Base-by-base conservation (phyloP, 1,140 invertebrate genomes). In the Lepidostoma basale region DNA sequence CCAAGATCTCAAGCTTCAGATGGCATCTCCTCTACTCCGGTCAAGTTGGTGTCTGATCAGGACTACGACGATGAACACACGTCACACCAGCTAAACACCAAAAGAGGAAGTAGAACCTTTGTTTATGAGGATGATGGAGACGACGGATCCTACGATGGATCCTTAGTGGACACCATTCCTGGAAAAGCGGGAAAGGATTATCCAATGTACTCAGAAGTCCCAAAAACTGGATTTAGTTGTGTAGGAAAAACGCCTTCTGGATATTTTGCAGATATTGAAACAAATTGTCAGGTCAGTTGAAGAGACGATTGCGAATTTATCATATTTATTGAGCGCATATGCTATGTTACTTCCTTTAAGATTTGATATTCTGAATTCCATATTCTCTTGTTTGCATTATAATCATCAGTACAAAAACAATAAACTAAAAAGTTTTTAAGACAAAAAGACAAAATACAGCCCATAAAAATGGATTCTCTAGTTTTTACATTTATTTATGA, bases 201-300 rank as follows among this genome's bases (percentile, higher is more conserved):
- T 75, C 85, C 85, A 8, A 79, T 83, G 64, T 79, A 79, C 44
- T 67, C 81, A 45, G 75, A 75, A 68, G 80, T 88, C 71, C 88
- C 87, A 0, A 77, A 83, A 67, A 88, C 87, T 3, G 80, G 79
- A 12, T 89, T 89, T 75, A 80, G 77, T 18, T 89, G 88, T 73
- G 75, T 73, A n/a, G 85, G 80, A 44, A 88, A 86, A 76, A 80
- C 82, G 47, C 77, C 82, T 6, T 86, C 87, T 9, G 84, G 87
- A 12, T 88, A 87, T 75, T 88, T 88, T 74, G 86, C 86, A 0
- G 87, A 88, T 74, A 76, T 80, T 3, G 85, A 87, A 64, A 83
- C 78, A 9, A 77, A 81, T 62, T 84, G 82, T 70, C 83, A 85
- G 76, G 79, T 79, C 52, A 54, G 20, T 30, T 8, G n/a, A n/a